These are phyloP conservation scores for Dusona sp. DNA, from an alignment of 2,888 invertebrate species.

Conservation along the genomic window DNA sequence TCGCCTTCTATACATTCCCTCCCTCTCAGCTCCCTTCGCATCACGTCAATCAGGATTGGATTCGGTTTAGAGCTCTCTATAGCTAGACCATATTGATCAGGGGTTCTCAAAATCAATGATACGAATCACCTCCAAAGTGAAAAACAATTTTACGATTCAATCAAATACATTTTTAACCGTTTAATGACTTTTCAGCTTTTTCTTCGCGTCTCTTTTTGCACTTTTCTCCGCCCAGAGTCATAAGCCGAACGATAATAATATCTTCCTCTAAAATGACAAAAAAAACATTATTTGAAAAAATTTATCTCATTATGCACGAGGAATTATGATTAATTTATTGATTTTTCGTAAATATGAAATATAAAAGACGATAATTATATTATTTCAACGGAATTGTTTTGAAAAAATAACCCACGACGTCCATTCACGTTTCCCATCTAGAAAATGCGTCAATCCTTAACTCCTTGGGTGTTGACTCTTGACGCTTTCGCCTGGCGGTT, in stretches of 20 bases:
- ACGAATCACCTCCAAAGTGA: background rate
- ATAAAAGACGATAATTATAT: background rate
- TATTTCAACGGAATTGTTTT: background rate
- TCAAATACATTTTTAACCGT: background rate
- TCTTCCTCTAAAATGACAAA: background rate
- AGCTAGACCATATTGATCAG: conserved; percentile 78
- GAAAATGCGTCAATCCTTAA: conserved; percentile 75
- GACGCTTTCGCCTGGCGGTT: conserved; percentile 41
- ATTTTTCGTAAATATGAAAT: background rate
- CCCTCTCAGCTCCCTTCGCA: conserved; percentile 62
- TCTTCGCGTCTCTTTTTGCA: background rate
- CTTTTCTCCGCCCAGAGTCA: background rate
- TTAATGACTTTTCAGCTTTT: background rate
- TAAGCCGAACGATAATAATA: background rate
- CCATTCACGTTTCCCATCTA: background rate
- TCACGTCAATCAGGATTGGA: conserved; percentile 84
- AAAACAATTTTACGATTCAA: background rate
- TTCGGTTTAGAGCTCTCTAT: conserved; percentile 82
- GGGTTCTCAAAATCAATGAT: conserved; percentile 77
- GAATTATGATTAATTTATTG: no score
- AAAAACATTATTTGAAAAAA: background rate
- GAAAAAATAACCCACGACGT: background rate
- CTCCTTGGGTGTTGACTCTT: conserved; percentile 64
- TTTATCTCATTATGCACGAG: no score
- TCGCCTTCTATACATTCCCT: conserved; percentile 38